These are phyloP conservation scores for Ceyx melanurus DNA, from an alignment of 2,113 vertebrate species.

Conservation along the genomic window DNA sequence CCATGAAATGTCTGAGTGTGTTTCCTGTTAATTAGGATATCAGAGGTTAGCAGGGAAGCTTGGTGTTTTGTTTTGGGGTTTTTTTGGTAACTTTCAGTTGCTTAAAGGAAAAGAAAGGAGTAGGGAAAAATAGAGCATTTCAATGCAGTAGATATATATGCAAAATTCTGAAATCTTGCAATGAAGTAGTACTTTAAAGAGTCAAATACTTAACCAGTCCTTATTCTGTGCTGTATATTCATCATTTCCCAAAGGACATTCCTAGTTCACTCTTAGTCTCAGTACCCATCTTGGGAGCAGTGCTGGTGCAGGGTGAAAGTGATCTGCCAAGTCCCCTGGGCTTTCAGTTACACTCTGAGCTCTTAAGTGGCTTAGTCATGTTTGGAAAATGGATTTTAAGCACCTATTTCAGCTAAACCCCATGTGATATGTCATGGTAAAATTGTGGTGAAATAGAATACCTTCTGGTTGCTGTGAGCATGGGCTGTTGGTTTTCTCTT, in stretches of 20 bases:
- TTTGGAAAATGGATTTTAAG: constrained; percentile 11
- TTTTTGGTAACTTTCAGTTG: background rate
- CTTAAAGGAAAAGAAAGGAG: background rate
- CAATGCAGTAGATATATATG: background rate
- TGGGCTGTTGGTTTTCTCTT: background rate
- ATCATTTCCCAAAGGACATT: background rate
- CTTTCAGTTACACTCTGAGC: background rate
- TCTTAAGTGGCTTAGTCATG: background rate
- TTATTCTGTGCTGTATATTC: background rate
- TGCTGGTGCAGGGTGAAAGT: background rate
- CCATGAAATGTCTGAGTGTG: background rate
- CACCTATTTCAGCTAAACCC: background rate
- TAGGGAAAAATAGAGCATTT: background rate
- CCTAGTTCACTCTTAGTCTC: background rate
- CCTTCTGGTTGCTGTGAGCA: background rate
- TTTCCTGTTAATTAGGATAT: background rate
- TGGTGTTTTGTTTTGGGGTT: background rate
- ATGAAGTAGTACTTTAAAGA: background rate
- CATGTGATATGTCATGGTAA: background rate
- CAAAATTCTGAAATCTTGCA: background rate
- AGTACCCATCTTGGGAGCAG: background rate
- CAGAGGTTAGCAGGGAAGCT: background rate
- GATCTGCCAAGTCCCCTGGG: background rate
- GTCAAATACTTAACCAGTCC: background rate
- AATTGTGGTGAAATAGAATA: background rate